Conservation (phyloP, 2,888 invertebrate species). For the Calameuta filiformis region DNA sequence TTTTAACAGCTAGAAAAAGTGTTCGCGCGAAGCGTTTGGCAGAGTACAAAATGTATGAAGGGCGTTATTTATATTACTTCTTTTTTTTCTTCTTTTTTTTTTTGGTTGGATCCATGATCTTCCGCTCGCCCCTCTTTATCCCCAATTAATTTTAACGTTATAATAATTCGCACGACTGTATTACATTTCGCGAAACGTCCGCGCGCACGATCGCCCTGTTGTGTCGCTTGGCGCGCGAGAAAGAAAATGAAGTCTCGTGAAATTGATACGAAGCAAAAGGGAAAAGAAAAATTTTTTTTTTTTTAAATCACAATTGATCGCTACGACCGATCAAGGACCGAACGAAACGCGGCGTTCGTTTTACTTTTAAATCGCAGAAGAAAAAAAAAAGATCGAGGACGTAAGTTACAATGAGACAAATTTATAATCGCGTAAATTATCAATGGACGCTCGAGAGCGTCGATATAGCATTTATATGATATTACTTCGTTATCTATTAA, state of each 20-base stretch:
- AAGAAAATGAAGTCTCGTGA: not conserved
- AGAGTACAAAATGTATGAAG: constrained; percentile 35
- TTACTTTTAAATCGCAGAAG: not conserved
- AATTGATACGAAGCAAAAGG: not conserved
- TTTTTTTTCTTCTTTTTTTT: too few relatives aligned
- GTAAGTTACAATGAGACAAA: not conserved
- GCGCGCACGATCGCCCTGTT: not conserved
- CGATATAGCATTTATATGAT: not conserved
- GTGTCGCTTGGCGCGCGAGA: not conserved
- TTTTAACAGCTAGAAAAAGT: constrained; percentile 38
- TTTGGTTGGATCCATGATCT: constrained; percentile 18
- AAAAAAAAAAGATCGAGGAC: not conserved
- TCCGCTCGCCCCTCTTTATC: constrained; percentile 20
- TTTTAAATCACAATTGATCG: not conserved
- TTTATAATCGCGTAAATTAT: not conserved
- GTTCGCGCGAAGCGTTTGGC: constrained; percentile 25
- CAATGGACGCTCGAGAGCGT: not conserved
- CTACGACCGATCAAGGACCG: not conserved
- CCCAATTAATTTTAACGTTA: constrained; percentile 11
- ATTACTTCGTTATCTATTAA: not conserved
- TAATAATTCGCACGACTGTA: not conserved
- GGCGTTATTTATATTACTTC: constrained; percentile 17
- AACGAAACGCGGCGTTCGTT: not conserved
- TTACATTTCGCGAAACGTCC: not conserved
- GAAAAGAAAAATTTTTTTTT: not conserved